phyloP scores from a whole-genome alignment of 2,113 vertebrate genomes.

The Eubucco bourcierii region DNA sequence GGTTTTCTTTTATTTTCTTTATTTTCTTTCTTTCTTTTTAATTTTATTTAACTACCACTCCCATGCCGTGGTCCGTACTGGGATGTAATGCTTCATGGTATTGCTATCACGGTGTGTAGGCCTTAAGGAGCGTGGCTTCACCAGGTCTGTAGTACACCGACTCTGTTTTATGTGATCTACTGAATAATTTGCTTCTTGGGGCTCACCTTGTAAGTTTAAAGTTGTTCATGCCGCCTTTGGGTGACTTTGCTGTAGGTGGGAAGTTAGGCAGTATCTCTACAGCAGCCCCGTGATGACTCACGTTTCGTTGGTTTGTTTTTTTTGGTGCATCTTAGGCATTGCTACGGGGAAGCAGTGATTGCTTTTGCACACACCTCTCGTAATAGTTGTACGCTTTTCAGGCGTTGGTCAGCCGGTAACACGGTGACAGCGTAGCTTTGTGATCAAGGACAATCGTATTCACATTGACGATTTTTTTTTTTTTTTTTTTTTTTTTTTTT shows the following conservation, averaged over 20 bases:
- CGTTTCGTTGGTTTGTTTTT: background rate
- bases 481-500: background rate
- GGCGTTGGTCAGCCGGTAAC: background rate
- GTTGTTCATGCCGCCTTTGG: background rate
- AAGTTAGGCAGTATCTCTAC: background rate
- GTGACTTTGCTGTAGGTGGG: background rate
- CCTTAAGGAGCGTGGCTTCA: background rate
- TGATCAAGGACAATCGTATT: background rate
- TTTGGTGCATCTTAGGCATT: background rate
- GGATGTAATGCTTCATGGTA: background rate
- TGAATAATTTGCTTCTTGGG: background rate
- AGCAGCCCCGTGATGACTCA: constrained; percentile 27
- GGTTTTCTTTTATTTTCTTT: no score
- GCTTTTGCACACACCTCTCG: fast-evolving
- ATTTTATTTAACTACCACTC: background rate
- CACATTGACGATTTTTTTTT: background rate
- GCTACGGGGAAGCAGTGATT: background rate
- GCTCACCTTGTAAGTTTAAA: background rate
- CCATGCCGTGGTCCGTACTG: background rate
- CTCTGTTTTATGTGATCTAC: fast-evolving
- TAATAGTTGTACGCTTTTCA: background rate
- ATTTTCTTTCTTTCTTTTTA: no score
- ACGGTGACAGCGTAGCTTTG: background rate
- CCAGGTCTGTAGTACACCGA: background rate
- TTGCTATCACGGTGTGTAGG: background rate